A percentile compares a stretch with the other conserved stretches of the same genome.
Evolutionary conservation across 2,888 invertebrate genomes (phyloP).

Genomic region (Xylota segnis): DNA sequence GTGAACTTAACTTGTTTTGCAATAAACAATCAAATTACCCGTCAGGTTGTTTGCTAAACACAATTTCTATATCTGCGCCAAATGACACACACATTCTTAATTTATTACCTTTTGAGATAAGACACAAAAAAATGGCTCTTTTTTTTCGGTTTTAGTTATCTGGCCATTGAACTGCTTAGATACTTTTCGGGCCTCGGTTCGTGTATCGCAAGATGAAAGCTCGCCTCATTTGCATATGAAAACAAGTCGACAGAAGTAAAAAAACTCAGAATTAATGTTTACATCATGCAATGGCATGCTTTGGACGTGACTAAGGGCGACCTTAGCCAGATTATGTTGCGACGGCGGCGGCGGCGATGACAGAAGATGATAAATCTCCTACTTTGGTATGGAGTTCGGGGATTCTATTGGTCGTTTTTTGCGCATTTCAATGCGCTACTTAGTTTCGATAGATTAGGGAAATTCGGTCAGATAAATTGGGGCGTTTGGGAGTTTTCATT

Average conservation of each 20-base stretch:
- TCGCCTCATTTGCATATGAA: conserved; percentile 58
- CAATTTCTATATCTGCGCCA: conserved; percentile 7
- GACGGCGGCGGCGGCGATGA: conserved; percentile 1
- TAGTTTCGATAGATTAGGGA: conserved; percentile 22
- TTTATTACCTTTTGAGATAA: conserved; percentile 44
- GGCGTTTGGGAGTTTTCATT: conserved; percentile 5
- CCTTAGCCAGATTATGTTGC: conserved; percentile 42
- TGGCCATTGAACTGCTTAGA: conserved; percentile 61
- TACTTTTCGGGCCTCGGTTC: conserved; percentile 15
- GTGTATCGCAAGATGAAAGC: conserved; percentile 22
- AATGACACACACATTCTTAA: conserved; percentile 57
- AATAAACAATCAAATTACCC: conserved; percentile 43
- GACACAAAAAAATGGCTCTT: conserved; percentile 16
- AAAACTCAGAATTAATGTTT: conserved; percentile 52
- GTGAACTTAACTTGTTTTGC: conserved; percentile 39
- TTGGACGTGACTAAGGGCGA: conserved; percentile 58
- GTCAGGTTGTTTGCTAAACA: conserved; percentile 14
- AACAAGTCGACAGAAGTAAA: conserved; percentile 23
- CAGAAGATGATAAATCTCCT: conserved; percentile 32
- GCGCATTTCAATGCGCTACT: conserved; percentile 27
- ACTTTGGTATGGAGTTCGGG: conserved; percentile 19
- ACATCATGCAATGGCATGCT: conserved; percentile 59
- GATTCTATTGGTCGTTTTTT: conserved; percentile 21
- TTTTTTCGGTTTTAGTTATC: conserved; percentile 37
- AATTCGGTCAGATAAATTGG: conserved; percentile 41